Base-by-base conservation (phyloP, 2,888 invertebrate genomes). In the Polydrusus cervinus region DNA sequence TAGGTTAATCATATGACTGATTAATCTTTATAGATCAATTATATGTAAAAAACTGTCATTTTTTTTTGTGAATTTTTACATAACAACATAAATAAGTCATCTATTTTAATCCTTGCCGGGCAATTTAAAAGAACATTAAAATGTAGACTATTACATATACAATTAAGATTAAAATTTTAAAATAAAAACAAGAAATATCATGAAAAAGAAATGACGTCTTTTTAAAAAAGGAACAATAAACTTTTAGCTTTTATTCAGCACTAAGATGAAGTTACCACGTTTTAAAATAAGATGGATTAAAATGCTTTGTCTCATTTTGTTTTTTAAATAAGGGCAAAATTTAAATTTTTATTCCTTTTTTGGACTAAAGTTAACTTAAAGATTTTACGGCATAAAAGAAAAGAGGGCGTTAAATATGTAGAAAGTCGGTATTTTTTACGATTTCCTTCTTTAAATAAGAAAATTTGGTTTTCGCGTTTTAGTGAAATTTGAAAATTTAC, bases 201-300 rank as follows among this genome's bases (percentile, higher is more conserved):
- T 53, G 30, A 53, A 53, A 53, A n/a, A 5, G 25, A 53, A 53
- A 25, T 53, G 14, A 30, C 30, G 53, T 30, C 53, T 25, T 53
- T 53, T 53, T 13, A 10, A n/a, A 16, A 30, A 53, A 20, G 51
- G 53, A 53, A 53, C 53, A 53, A 30, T 53, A 25, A 53, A 53
- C 20, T 53, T 49, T 53, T 20, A 20, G 25, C 10, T 30, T 30
- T 53, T 53, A 53, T 53, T 53, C n/a, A 53, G 25, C 53, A 53
- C 53, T 30, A 53, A 53, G 53, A 53, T 53, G 30, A 53, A 53
- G 53, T 53, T 30, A 53, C 53, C 30, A 53, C 53, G n/a, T 53
- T 53, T 30, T 30, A 53, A 53, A 53, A 53, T 30, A 53, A 30
- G 25, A 53, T 30, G 25, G 16, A 53, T 30, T 53, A 7, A 30